Conservation (phyloP, 2,888 invertebrate species). For the Neria commutata region DNA sequence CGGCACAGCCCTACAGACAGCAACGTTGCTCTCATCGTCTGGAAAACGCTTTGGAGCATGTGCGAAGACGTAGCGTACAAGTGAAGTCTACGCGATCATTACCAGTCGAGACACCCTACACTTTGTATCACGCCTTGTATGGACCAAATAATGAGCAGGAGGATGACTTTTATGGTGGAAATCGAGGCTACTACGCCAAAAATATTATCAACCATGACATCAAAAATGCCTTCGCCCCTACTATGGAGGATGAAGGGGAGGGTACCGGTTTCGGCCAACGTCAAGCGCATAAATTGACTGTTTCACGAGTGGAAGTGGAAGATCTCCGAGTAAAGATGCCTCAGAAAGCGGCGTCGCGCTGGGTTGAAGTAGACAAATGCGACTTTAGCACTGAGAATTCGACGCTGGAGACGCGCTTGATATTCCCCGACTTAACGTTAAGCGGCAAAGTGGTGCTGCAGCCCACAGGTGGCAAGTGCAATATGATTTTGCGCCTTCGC, state of each 20-base stretch:
- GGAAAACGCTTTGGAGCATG: slow-evolving; percentile 71
- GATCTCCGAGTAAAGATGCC: slow-evolving; percentile 68
- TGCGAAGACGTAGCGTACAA: slow-evolving; percentile 60
- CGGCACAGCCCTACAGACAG: slow-evolving; percentile 52
- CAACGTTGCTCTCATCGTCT: slow-evolving; percentile 71
- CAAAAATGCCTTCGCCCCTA: background rate
- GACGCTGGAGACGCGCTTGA: slow-evolving; percentile 75
- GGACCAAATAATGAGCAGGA: slow-evolving; percentile 46
- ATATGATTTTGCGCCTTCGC: slow-evolving; percentile 77
- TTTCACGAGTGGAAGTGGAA: slow-evolving; percentile 53
- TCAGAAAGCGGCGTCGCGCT: slow-evolving; percentile 66
- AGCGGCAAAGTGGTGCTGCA: slow-evolving; percentile 75
- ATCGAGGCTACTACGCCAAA: slow-evolving; percentile 47
- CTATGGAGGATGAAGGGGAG: background rate
- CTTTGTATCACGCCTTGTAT: slow-evolving; percentile 56
- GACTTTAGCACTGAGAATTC: slow-evolving; percentile 76
- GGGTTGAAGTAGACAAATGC: slow-evolving; percentile 79
- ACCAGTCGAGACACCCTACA: slow-evolving; percentile 52
- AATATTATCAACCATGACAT: slow-evolving; percentile 37
- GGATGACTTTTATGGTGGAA: slow-evolving; percentile 42
- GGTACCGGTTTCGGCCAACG: slow-evolving; percentile 25
- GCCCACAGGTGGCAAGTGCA: slow-evolving; percentile 67
- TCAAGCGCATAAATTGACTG: slow-evolving; percentile 46
- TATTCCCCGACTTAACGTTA: slow-evolving; percentile 80
- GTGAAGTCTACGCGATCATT: slow-evolving; percentile 47